phyloP scores from a whole-genome alignment of 2,797 vertebrate species.

The Tachyglossus aculeatus region DNA sequence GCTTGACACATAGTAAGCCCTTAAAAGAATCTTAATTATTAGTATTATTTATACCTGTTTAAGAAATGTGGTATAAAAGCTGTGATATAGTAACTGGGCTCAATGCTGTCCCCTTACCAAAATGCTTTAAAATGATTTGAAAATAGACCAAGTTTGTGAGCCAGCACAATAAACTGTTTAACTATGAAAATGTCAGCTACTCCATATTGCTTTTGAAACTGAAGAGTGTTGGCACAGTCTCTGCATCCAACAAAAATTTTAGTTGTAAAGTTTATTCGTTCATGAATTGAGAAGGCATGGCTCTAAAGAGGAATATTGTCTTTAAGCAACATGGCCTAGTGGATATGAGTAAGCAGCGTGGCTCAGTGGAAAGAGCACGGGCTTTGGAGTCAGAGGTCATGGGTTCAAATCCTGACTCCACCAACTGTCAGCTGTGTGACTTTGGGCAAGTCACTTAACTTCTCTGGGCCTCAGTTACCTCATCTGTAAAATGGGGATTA shows the following conservation, averaged over 20 bases:
- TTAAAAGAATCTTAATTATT: too few species aligned
- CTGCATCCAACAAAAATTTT: constrained; percentile 11
- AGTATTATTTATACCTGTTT: not conserved
- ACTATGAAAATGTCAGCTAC: constrained; percentile 25
- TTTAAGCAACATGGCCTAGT: too few species aligned
- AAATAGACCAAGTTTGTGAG: constrained; percentile 15
- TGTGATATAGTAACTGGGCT: not conserved
- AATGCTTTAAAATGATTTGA: constrained; percentile 24
- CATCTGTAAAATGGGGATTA: too few species aligned
- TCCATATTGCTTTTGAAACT: constrained; percentile 35
- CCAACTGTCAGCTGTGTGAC: too few species aligned
- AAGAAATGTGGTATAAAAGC: constrained; percentile 8
- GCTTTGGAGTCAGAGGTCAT: too few species aligned
- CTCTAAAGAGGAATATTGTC: too few species aligned
- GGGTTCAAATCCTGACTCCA: too few species aligned
- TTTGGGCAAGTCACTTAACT: too few species aligned
- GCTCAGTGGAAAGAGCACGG: too few species aligned
- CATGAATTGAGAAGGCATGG: not conserved
- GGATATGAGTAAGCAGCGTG: too few species aligned
- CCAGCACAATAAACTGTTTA: constrained; percentile 34
- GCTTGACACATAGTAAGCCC: too few species aligned
- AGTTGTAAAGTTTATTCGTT: not conserved
- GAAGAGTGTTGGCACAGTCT: not conserved
- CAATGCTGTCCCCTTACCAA: not conserved
- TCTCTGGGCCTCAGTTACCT: too few species aligned